Base-by-base conservation (phyloP, 2,113 vertebrate species). In the Pogonocichla stellata region DNA sequence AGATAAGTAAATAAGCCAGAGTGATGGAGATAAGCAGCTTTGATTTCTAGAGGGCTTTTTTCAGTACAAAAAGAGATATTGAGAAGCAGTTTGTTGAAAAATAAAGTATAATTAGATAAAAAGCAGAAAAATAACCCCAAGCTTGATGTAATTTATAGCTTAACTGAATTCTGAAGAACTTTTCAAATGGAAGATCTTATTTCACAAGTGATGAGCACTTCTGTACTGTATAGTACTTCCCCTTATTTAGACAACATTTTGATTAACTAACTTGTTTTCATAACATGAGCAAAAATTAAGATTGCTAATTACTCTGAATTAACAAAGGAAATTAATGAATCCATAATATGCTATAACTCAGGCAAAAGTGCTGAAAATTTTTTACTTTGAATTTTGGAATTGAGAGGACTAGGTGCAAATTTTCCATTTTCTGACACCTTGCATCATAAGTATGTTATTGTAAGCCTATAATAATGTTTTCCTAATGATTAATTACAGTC, bases 31-130 rank as follows among this genome's bases (percentile, higher is more conserved):
- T 96, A 95, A 95, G 80, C 64, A 83, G 6, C 57, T 97, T 96
- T 95, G 91, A 92, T 96, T 94, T 93, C 95, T 96, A 67, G 80
- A 97, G 88, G 90, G 90, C 38, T 95, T 96, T 69, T 61, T 91
- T 88, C 48, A 66, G 71, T 38, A 57, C 29, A 91, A 65, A 65
- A 92, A 67, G 26, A 53, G 14, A 42, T 87, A 94, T 80, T 94
- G 67, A 89, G 22, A 96, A 93, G 28, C 18, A 83, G 33, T 95
- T 87, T 84, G 33, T 74, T 86, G 31, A 83, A 92, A 90, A 82
- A 95, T 94, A 92, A 88, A 84, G 14, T 5, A 51, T 56, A 94
- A 95, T 93, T 96, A 96, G 72, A 92, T 83, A 80, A 90, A 89
- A 12, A 78, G 20, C n/a, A 92, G 79, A 90, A 96, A 93, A 96